Evolutionary conservation across 2,888 invertebrate species (phyloP).

Genomic region (Coenonympha arcania): DNA sequence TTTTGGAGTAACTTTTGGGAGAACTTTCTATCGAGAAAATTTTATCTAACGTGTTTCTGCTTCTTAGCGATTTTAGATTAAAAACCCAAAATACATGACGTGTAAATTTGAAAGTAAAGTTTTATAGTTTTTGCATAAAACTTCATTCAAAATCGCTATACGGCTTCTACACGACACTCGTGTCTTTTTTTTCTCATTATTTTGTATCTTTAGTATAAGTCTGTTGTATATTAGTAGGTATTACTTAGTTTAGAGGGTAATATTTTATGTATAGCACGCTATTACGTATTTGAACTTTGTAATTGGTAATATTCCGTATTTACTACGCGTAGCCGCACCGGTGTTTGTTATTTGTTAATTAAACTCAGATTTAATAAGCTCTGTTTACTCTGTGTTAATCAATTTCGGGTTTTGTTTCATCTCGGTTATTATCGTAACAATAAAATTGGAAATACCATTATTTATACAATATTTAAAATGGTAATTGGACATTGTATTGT

Average conservation of each 20-base stretch:
- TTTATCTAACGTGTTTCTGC: too few species aligned
- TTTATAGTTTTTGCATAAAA: too few species aligned
- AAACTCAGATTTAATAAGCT: slow-evolving; percentile 22
- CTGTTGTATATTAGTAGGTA: too few species aligned
- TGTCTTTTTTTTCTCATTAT: too few species aligned
- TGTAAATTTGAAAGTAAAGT: too few species aligned
- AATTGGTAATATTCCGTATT: neutral
- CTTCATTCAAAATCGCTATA: too few species aligned
- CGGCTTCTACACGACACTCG: too few species aligned
- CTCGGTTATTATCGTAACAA: slow-evolving; percentile 13
- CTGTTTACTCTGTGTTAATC: slow-evolving; percentile 21
- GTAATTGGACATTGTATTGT: slow-evolving; percentile 4
- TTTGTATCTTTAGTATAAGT: too few species aligned
- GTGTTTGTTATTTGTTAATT: slow-evolving; percentile 24
- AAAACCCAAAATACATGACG: too few species aligned
- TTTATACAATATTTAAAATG: neutral
- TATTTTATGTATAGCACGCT: neutral
- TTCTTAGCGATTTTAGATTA: too few species aligned
- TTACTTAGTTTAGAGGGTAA: neutral
- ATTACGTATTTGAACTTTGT: neutral
- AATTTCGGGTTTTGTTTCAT: slow-evolving; percentile 13
- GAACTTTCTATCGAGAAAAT: too few species aligned
- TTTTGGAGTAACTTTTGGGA: too few species aligned
- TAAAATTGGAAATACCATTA: slow-evolving; percentile 11
- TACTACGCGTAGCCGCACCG: slow-evolving; percentile 10